These are phyloP conservation scores for Climacteris rufus DNA, from an alignment of 2,113 vertebrate species.

Conservation along the genomic window DNA sequence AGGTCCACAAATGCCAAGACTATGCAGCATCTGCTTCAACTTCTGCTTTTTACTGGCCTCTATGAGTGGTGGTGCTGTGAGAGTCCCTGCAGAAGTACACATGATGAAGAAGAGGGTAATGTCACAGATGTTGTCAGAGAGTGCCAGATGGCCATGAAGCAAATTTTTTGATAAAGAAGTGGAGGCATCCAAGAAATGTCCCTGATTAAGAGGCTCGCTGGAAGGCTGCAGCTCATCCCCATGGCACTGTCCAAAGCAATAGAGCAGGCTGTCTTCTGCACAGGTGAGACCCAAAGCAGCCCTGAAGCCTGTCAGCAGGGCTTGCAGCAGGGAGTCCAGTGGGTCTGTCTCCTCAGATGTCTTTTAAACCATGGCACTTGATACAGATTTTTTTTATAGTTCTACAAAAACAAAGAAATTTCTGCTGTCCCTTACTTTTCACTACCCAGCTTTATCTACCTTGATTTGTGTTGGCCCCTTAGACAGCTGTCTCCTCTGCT, in stretches of 20 bases:
- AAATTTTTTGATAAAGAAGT: not conserved
- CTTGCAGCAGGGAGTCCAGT: not conserved
- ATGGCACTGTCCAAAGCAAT: accelerated
- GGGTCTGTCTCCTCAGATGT: not conserved
- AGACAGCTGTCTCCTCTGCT: not conserved
- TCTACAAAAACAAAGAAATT: not conserved
- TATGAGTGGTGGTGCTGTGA: not conserved
- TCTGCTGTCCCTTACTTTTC: not conserved
- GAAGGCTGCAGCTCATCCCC: not conserved
- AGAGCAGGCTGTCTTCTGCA: not conserved
- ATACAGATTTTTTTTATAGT: not conserved
- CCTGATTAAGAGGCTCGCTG: accelerated
- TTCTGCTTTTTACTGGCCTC: not conserved
- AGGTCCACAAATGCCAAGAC: not conserved
- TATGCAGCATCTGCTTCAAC: not conserved
- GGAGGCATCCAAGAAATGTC: not conserved
- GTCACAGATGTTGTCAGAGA: not conserved
- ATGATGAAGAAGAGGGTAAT: not conserved
- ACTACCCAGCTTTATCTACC: not conserved
- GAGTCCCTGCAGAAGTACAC: not conserved
- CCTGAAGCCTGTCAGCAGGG: not conserved
- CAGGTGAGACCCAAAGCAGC: not conserved
- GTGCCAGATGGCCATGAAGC: not conserved
- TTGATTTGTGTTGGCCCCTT: not conserved
- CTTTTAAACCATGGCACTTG: not conserved